Base-by-base conservation (phyloP, 1,140 invertebrate species). In the Odontomachus brunneus region DNA sequence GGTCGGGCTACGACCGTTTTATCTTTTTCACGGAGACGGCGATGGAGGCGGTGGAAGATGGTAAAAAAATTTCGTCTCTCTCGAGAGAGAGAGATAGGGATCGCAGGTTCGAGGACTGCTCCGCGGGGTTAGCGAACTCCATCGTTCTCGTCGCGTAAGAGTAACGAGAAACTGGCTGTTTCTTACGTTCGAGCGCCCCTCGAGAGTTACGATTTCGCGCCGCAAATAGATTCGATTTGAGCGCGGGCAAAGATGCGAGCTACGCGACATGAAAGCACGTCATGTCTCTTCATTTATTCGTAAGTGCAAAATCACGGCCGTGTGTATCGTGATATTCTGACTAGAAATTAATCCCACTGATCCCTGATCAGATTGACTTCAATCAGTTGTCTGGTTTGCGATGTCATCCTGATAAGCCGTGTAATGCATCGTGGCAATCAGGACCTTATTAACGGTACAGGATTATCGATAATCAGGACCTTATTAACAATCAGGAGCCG, bases 21-120 rank as follows among this genome's bases (percentile, higher is more conserved):
- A 88, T 82, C 82, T 76, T 82, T 82, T 81, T 67, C 49, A 60
- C 12, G 48, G 76, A 76, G 53, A 71, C 53, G 78, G 12, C 14
- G 38, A 53, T 3, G 49, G 49, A 53, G 19, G 14, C 29, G 33
- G 53, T 75, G 48, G 12, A 19, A 53, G 29, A 60, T 3, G 12
- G 48, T n/a, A 17, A 15, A 19, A 44, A 24, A 24, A 67, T 60
- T 71, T 63, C 55, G 62, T 29, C 24, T 80, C 49, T n/a, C n/a
- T n/a, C n/a, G n/a, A n/a, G n/a, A n/a, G n/a, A n/a, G 49, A 82
- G 76, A 55, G 63, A 84, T 57, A 53, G 14, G 72, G n/a, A 74
- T 82, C 74, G 49, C 51, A 69, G 83, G 57, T 72, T 44, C 67
- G 55, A 74, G 51, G 76, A 82, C 78, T 44, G 15, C 29, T 65